A percentile compares a stretch with the other conserved stretches of the same genome.
These are phyloP conservation scores for Pantherophis vulpinus DNA, from an alignment of 2,797 vertebrate species.

Conservation along the genomic window DNA sequence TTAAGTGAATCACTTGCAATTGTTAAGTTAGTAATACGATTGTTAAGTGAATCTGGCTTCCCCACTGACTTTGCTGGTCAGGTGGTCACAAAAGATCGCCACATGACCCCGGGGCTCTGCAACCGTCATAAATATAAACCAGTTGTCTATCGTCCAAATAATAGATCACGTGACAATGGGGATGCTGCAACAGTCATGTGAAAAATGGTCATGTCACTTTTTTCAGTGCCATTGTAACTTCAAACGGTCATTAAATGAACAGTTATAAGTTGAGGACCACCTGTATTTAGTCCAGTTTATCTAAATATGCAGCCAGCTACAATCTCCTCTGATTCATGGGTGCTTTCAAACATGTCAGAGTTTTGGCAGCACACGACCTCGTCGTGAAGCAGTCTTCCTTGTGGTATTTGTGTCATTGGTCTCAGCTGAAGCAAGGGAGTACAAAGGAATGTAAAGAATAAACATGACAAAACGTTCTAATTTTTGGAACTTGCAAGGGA, in stretches of 20 bases:
- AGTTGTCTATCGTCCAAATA: neutral
- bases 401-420: constrained; percentile 35
- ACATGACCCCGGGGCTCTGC: neutral
- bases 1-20: too few relatives aligned
- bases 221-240: neutral
- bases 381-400: neutral
- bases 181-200: neutral
- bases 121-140: neutral
- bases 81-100: neutral
- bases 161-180: neutral
- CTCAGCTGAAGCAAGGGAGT: constrained; percentile 52
- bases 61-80: neutral
- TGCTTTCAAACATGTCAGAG: constrained; percentile 18
- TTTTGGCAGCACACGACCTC: neutral
- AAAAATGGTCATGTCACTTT: neutral
- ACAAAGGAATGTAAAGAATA: constrained; percentile 17
- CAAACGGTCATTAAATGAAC: neutral
- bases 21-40: neutral
- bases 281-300: constrained; percentile 22
- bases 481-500: constrained; percentile 20
- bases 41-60: neutral
- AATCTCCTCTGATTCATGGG: neutral
- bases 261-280: neutral
- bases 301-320: constrained; percentile 36
- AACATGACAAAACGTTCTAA: neutral